Evolutionary conservation across 2,888 invertebrate genomes (phyloP), one percentile per base, ranked within the genome.

Genomic region (Anthrax anthrax): DNA sequence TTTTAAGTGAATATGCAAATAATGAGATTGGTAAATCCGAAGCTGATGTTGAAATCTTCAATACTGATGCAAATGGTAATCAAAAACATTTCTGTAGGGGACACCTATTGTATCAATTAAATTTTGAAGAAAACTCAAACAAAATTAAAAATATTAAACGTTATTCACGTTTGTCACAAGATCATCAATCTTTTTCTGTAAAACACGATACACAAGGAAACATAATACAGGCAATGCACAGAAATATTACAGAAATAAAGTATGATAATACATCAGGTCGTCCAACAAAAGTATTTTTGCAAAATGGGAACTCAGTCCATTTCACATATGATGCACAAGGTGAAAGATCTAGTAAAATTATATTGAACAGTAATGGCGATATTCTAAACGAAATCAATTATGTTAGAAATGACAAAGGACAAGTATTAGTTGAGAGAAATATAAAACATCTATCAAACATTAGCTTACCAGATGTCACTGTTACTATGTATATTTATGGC

Each of bases 171-270:
- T n/a, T n/a, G n/a, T n/a, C n/a, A n/a, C n/a, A n/a, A n/a, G n/a
- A n/a, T n/a, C n/a, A n/a, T n/a, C n/a, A n/a, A n/a, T n/a, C n/a
- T n/a, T n/a, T n/a, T n/a, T n/a, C 9, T 27, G 43, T 56, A 39
- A 14, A 37, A 1, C 54, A 57, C 41, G 53, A 56, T 40, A 29
- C 29, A 2, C 40, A 42, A 0, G 56, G 56, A 1, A 56, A 53
- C 46, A 52, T 56, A 1, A 37, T 50, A n/a, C 37, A 50, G 42
- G 55, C 55, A 1, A 17, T 37, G 17, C 55, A 56, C 34, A 53
- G 48, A 38, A 37, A 45, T 13, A 55, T 56, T 32, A 4, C 39
- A 10, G 23, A 39, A 1, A 56, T 57, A 38, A 16, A 27, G 10
- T 57, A 57, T 39, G 46, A 56, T 40, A 52, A 55, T 1, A 47